Base-by-base conservation (phyloP, 2,888 invertebrate species). In the Latheticus oryzae region DNA sequence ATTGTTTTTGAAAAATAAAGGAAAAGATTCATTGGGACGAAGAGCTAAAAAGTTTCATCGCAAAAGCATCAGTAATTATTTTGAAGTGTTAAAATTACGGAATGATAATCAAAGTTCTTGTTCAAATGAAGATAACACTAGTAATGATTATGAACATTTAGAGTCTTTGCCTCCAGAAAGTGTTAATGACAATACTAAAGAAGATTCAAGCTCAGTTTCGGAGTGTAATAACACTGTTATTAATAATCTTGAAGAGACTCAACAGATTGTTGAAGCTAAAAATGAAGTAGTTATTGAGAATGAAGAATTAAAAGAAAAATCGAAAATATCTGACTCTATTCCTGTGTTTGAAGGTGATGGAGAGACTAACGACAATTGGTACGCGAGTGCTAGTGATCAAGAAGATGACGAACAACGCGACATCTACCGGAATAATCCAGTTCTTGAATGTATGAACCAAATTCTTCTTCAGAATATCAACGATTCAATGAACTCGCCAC, bases 361-460 rank as follows among this genome's bases (percentile, higher is more conserved):
- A 38, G 85, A 85, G 64, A 80, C 83, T 2, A 85, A 83, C 67
- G 66, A 69, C 33, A 90, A 89, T 75, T 91, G 91, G 91, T 91
- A 91, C 76, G 87, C 88, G 7, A 88, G 88, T 71, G 87, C 87
- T 9, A 90, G 90, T 71, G 91, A 90, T 72, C 88, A 87, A 32
- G 91, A 91, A 72, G 85, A 87, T 60, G 85, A 87, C 52, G 85
- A 87, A 59, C 84, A 86, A 12, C 83, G 84, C 71, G 87, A 87
- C 72, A 85, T 87, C 65, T 88, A 88, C 65, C 85, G 88, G 74
- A 90, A 91, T 65, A 93, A 92, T 78, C 92, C 92, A 1, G 92
- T 93, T 3, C 78, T 93, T 40, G 92, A 93, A 76, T 92, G 92
- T 72, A 91, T 93, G 63, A 92, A 92, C 79, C 92, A 90, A 78